Evolutionary conservation across 2,888 invertebrate species (phyloP).

Genomic region (Tortricodes alternella): DNA sequence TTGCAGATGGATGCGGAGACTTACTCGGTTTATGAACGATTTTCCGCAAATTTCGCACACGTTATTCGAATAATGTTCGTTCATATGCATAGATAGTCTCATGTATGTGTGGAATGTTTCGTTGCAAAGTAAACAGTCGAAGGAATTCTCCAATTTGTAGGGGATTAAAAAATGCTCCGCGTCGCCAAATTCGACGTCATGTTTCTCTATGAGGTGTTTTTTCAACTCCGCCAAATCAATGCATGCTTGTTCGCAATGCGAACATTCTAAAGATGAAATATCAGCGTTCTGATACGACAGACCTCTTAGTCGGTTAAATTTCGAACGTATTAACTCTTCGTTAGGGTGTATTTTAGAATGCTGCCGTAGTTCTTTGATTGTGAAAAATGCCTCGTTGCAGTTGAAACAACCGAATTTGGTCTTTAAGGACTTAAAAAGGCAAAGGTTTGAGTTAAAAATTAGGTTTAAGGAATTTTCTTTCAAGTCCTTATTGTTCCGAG

Average conservation of each 20-base stretch:
- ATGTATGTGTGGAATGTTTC: constrained; percentile 19
- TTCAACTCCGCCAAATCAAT: constrained; percentile 24
- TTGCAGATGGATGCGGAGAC: constrained; percentile 25
- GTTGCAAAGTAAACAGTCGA: constrained; percentile 26
- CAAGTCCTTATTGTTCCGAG: constrained; percentile 7
- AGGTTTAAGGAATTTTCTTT: constrained; percentile 20
- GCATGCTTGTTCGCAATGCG: constrained; percentile 11
- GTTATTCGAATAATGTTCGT: constrained; percentile 24
- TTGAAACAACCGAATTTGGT: constrained; percentile 23
- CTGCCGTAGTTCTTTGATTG: constrained; percentile 12
- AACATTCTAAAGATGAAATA: constrained; percentile 24
- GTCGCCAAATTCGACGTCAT: constrained; percentile 7
- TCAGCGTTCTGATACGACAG: constrained; percentile 22
- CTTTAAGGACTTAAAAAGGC: constrained; percentile 23
- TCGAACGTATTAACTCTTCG: not conserved
- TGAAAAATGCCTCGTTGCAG: constrained; percentile 16
- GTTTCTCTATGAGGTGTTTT: constrained; percentile 26
- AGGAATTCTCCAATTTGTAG: constrained; percentile 23
- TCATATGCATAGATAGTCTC: constrained; percentile 29
- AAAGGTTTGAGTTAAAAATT: constrained; percentile 26
- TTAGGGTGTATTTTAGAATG: constrained; percentile 18
- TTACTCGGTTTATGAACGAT: constrained; percentile 14
- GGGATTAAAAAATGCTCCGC: constrained; percentile 28
- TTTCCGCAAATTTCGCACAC: constrained; percentile 30
- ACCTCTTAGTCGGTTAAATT: constrained; percentile 15